phyloP scores from a whole-genome alignment of 2,113 vertebrate species.

The Zeus faber region DNA sequence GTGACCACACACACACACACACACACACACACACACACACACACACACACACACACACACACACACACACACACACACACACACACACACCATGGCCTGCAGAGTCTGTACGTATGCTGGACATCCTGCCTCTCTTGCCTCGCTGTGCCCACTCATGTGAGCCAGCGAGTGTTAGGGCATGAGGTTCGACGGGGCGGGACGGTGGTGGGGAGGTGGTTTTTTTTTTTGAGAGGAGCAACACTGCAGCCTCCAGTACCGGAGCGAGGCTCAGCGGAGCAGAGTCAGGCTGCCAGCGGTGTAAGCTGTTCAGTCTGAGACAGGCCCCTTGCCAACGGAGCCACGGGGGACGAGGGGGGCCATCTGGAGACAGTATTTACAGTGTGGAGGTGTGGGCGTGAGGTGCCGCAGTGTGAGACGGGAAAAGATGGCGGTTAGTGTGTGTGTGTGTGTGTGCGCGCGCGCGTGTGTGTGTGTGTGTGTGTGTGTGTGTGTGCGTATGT shows the following conservation, averaged over 20 bases:
- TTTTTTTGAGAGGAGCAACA: conserved; percentile 9
- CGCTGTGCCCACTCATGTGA: conserved; percentile 10
- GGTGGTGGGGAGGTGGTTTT: not conserved
- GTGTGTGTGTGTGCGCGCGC: conserved; percentile 7
- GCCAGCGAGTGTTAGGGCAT: conserved; percentile 21
- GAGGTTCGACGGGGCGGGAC: conserved; percentile 9
- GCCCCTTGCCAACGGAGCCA: conserved; percentile 22
- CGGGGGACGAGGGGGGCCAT: conserved; percentile 35
- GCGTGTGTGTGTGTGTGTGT: conserved; percentile 4
- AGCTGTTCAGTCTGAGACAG: conserved; percentile 12
- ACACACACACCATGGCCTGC: conserved; percentile 11
- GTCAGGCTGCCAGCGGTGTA: conserved; percentile 7
- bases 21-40: conserved; percentile 3
- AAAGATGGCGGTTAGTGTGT: not conserved
- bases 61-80: conserved; percentile 8
- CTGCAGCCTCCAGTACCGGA: conserved; percentile 33
- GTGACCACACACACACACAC: conserved; percentile 6
- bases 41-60: conserved; percentile 19
- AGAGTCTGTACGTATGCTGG: conserved; percentile 17
- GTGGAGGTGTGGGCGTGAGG: too few species aligned
- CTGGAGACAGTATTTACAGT: conserved; percentile 46
- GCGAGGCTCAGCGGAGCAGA: conserved; percentile 23
- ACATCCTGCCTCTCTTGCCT: not conserved
- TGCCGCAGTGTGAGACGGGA: conserved; percentile 31
- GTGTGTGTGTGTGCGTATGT: not conserved